Conservation (phyloP, 2,113 vertebrate genomes). For the Menura novaehollandiae region DNA sequence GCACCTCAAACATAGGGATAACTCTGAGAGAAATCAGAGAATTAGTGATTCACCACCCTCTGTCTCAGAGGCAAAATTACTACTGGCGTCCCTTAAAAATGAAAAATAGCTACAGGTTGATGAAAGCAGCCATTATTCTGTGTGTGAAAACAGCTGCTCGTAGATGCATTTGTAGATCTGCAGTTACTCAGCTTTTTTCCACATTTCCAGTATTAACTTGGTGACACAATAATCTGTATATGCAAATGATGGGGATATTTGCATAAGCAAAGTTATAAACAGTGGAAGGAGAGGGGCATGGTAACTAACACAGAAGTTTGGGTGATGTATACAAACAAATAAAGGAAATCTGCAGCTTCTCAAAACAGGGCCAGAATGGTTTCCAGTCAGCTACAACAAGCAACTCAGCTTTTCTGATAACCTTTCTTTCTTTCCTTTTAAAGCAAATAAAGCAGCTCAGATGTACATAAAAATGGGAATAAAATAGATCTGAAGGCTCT, state of each 20-base stretch:
- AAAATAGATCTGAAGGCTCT: background rate
- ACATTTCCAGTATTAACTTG: background rate
- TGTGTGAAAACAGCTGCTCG: background rate
- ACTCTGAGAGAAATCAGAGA: background rate
- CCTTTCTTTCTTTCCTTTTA: background rate
- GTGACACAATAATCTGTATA: background rate
- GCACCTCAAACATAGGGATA: background rate
- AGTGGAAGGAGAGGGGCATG: background rate
- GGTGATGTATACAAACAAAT: background rate
- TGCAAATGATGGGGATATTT: background rate
- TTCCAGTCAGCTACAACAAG: background rate
- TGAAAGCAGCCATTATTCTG: background rate
- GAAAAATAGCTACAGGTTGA: background rate
- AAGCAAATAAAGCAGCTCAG: background rate
- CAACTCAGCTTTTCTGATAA: background rate
- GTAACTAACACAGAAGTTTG: background rate
- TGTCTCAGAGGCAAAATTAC: background rate
- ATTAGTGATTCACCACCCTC: background rate
- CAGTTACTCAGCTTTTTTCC: background rate
- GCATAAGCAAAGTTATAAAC: background rate
- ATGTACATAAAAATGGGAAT: background rate
- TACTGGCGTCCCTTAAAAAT: background rate
- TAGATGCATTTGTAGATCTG: background rate
- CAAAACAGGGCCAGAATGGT: background rate
- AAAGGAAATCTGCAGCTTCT: background rate